These are phyloP conservation scores for Aplysina aerophoba DNA, from an alignment of 37 sponge, comb jelly and placozoan genomes.

Conservation along the genomic window DNA sequence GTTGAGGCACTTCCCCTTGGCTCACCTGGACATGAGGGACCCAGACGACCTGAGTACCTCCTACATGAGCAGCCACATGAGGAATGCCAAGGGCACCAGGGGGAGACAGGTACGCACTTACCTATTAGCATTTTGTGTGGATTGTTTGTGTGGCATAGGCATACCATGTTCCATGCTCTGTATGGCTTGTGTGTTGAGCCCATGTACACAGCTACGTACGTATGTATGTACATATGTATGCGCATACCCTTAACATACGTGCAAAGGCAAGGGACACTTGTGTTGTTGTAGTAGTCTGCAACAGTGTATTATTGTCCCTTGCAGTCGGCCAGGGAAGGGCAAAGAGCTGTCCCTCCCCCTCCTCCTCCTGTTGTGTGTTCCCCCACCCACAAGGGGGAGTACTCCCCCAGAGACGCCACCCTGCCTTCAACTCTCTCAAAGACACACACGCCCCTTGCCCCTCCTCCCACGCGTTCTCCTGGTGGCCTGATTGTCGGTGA, in stretches of 20 bases:
- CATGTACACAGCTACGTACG: no score
- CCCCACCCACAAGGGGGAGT: background rate
- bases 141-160: no score
- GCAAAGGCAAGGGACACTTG: no score
- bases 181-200: no score
- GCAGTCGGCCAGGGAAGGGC: background rate
- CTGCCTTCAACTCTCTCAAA: background rate
- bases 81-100: no score
- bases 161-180: no score
- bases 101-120: background rate
- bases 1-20: conserved; percentile 29
- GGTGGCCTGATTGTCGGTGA: background rate
- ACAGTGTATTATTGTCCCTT: no score
- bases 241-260: no score
- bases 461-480: background rate
- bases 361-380: background rate
- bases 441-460: background rate
- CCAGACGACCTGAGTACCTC: background rate
- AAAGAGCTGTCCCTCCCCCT: background rate
- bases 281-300: no score
- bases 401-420: background rate
- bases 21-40: conserved; percentile 18
- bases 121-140: no score
- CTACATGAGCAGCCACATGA: no score
- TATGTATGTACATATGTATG: no score